Percentiles rank a stretch among this genome's conserved stretches.
phyloP scores from a whole-genome alignment of 1,140 invertebrate species.

The Ruditapes philippinarum region DNA sequence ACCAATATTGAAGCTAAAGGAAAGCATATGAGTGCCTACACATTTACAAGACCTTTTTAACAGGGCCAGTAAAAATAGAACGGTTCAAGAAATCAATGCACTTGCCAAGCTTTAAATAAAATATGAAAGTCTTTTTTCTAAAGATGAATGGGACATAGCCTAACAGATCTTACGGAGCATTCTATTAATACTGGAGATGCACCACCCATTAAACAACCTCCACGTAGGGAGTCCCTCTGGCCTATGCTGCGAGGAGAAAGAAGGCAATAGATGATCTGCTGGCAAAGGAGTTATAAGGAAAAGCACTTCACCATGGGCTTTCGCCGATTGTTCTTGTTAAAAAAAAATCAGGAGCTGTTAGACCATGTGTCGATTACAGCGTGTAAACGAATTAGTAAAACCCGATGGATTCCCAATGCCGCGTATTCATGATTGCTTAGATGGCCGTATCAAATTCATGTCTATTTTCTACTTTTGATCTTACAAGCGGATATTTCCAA shows the following conservation, averaged over 20 bases:
- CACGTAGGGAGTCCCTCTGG: background rate
- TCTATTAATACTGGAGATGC: background rate
- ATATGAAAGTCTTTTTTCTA: conserved; percentile 3
- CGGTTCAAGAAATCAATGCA: background rate
- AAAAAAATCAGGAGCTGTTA: too few species aligned
- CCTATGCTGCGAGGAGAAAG: background rate
- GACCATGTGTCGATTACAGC: too few species aligned
- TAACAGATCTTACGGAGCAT: background rate
- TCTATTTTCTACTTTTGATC: too few species aligned
- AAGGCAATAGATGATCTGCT: background rate
- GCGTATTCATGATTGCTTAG: too few species aligned
- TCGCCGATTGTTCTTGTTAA: too few species aligned
- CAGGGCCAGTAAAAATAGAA: background rate
- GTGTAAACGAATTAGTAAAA: too few species aligned
- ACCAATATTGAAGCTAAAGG: background rate
- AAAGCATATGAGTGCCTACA: background rate
- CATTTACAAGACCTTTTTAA: background rate
- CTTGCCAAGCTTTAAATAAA: background rate
- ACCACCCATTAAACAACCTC: background rate
- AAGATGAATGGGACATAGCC: background rate
- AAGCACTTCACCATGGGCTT: too few species aligned
- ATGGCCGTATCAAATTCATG: too few species aligned
- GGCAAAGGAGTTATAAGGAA: too few species aligned
- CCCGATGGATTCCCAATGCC: too few species aligned
- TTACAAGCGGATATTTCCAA: too few species aligned